Evolutionary conservation across 2,797 vertebrate species (phyloP).

Genomic region (Xiphophorus birchmanni): DNA sequence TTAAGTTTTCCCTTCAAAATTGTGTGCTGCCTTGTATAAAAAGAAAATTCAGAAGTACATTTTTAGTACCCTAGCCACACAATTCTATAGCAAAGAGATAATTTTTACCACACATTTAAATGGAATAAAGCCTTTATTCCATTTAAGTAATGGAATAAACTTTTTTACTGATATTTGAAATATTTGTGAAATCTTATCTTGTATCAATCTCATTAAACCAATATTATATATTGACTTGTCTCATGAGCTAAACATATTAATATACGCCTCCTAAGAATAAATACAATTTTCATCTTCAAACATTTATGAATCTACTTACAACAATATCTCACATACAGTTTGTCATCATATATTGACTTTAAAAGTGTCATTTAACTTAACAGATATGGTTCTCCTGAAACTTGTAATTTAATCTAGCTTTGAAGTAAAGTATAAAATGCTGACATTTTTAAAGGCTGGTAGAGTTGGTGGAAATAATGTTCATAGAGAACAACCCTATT

Average conservation of each 20-base stretch:
- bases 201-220: neutral
- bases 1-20: neutral
- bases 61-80: neutral
- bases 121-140: neutral
- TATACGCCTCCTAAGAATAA: neutral
- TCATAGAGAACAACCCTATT: slow-evolving; percentile 13
- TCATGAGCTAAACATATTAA: neutral
- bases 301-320: neutral
- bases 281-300: neutral
- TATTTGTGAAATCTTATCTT: neutral
- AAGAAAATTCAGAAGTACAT: neutral
- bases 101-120: neutral
- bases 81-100: neutral
- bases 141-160: too few species aligned
- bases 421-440: slow-evolving; percentile 27
- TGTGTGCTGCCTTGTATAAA: neutral
- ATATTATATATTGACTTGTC: neutral
- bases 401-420: slow-evolving; percentile 40
- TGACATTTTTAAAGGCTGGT: slow-evolving; percentile 51
- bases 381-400: slow-evolving; percentile 12
- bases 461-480: slow-evolving; percentile 32
- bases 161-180: neutral
- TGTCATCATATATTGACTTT: slow-evolving; percentile 1
- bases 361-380: slow-evolving; percentile 5
- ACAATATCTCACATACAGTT: neutral